Evolutionary conservation across 2,888 invertebrate species (phyloP).

Genomic region (Colletes collaris): DNA sequence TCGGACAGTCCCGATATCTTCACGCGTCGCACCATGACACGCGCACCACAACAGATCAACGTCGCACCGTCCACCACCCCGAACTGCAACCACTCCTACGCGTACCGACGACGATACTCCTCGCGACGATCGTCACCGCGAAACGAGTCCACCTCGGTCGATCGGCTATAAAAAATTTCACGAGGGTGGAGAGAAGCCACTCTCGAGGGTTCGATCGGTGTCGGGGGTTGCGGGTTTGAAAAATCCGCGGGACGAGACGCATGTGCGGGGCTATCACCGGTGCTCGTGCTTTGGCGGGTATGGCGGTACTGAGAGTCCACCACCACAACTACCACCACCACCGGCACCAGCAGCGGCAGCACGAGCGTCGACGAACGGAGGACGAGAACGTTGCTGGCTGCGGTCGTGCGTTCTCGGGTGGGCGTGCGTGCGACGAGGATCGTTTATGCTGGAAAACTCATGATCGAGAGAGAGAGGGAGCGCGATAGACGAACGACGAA

Average conservation of each 20-base stretch:
- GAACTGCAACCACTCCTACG: neutral
- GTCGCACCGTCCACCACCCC: conserved; percentile 25
- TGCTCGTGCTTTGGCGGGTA: conserved; percentile 81
- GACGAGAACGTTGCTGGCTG: conserved; percentile 60
- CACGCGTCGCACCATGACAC: conserved; percentile 32
- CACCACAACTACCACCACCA: conserved; percentile 44
- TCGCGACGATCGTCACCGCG: neutral
- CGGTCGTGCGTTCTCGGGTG: conserved; percentile 50
- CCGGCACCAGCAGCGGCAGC: conserved; percentile 37
- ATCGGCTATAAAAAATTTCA: neutral
- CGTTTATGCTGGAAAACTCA: conserved; percentile 64
- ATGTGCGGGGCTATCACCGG: conserved; percentile 71
- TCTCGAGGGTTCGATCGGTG: neutral
- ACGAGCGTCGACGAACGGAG: conserved; percentile 37
- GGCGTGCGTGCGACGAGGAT: conserved; percentile 77
- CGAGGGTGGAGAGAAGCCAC: neutral
- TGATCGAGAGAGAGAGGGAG: conserved; percentile 51
- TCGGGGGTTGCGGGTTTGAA: conserved; percentile 26
- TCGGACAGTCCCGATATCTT: neutral
- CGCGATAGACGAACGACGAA: conserved; percentile 58
- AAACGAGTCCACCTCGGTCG: neutral
- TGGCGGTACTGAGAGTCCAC: conserved; percentile 81
- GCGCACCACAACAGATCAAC: conserved; percentile 24
- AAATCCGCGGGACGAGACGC: conserved; percentile 53
- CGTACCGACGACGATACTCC: neutral